phyloP scores from a whole-genome alignment of 2,113 vertebrate genomes.

The Eptesicus fuscus region DNA sequence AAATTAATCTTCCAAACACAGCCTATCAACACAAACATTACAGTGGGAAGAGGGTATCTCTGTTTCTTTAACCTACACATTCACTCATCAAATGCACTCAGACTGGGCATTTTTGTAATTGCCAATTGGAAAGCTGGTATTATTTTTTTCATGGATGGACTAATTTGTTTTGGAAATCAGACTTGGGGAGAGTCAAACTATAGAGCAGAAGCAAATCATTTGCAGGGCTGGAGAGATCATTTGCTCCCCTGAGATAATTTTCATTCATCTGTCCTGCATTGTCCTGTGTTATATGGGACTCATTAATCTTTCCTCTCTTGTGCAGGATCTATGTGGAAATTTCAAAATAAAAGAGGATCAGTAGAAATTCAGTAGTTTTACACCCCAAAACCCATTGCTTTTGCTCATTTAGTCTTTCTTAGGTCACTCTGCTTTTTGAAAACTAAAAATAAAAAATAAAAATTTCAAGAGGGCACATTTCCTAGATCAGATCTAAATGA shows the following conservation, averaged over 20 bases:
- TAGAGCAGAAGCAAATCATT: slow-evolving; percentile 35
- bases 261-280: not conserved
- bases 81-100: slow-evolving; percentile 24
- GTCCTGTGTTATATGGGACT: not conserved
- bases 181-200: slow-evolving; percentile 26
- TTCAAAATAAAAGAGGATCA: not conserved
- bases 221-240: not conserved
- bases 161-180: slow-evolving; percentile 71
- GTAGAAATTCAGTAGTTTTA: not conserved
- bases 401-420: not conserved
- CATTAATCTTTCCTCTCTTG: not conserved
- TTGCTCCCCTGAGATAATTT: not conserved
- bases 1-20: slow-evolving; percentile 64
- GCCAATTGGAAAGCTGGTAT: not conserved
- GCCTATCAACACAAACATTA: slow-evolving; percentile 53
- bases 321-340: not conserved
- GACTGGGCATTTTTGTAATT: slow-evolving; percentile 5
- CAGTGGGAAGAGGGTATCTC: slow-evolving; percentile 59
- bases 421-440: not conserved
- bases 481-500: not conserved
- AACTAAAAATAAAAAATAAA: not conserved
- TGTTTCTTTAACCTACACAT: slow-evolving; percentile 59
- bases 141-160: slow-evolving; percentile 7
- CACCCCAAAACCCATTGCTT: not conserved
- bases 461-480: not conserved